phyloP scores from a whole-genome alignment of 2,888 invertebrate species.

The Homarus gammarus region DNA sequence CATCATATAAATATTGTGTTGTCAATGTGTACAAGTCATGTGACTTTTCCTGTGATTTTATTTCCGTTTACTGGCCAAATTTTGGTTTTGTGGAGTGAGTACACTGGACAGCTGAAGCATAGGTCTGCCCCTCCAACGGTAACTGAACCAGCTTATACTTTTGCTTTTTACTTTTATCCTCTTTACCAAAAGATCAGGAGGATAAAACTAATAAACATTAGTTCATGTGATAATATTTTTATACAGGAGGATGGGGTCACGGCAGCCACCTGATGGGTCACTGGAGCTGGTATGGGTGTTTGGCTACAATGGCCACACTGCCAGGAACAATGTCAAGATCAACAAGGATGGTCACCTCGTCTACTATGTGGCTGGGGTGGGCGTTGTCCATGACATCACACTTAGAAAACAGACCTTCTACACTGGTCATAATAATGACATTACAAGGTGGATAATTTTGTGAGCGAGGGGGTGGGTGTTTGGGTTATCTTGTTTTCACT shows the following conservation, averaged over 20 bases:
- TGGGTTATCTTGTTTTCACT: neutral
- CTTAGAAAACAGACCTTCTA: constrained; percentile 79
- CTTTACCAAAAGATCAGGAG: too few species aligned
- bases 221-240: neutral
- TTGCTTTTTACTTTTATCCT: too few species aligned
- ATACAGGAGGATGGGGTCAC: constrained; percentile 41
- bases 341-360: constrained; percentile 79
- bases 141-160: too few species aligned
- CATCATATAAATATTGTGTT: too few species aligned
- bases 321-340: constrained; percentile 79
- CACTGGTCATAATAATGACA: constrained; percentile 80
- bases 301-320: constrained; percentile 80
- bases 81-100: too few species aligned
- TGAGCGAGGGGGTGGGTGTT: neutral
- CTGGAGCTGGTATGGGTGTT: constrained; percentile 80
- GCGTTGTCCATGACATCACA: constrained; percentile 79
- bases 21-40: too few species aligned
- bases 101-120: too few species aligned
- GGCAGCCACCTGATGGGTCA: constrained; percentile 61
- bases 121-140: too few species aligned
- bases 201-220: neutral
- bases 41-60: too few species aligned
- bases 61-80: too few species aligned
- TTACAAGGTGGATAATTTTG: constrained; percentile 78
- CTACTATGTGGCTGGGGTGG: constrained; percentile 81